phyloP scores from a whole-genome alignment of 2,888 invertebrate species.

The Crocallis elinguaria region DNA sequence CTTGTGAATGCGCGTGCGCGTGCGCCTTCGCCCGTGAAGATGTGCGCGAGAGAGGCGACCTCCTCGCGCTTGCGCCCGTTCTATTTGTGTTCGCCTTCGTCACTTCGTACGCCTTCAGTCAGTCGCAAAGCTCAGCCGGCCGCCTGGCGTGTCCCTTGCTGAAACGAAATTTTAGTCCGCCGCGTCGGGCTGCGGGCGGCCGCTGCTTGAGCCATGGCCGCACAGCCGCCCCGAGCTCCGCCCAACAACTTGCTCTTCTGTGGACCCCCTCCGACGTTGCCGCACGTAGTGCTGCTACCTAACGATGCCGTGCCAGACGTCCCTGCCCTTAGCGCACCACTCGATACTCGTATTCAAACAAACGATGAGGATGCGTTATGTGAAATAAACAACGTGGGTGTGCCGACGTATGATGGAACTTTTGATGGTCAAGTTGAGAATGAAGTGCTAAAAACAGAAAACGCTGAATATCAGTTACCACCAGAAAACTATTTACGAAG shows the following conservation, averaged over 20 bases:
- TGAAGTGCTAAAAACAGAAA: conserved; percentile 52
- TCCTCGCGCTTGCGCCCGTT: conserved; percentile 83
- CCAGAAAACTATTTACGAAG: conserved; percentile 63
- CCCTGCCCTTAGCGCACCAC: conserved; percentile 45
- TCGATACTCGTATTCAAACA: conserved; percentile 58
- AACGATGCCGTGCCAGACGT: conserved; percentile 59
- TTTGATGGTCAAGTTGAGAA: conserved; percentile 58
- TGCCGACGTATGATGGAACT: conserved; percentile 65
- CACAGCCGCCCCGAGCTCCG: conserved; percentile 78
- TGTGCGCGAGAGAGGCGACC: conserved; percentile 84
- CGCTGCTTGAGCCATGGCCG: conserved; percentile 76
- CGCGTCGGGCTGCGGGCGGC: conserved; percentile 71
- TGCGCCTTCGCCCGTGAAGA: conserved; percentile 83
- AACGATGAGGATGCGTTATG: conserved; percentile 66
- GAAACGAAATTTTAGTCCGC: conserved; percentile 64
- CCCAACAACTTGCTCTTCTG: conserved; percentile 81
- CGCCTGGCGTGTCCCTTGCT: conserved; percentile 76
- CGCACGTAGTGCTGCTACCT: conserved; percentile 80
- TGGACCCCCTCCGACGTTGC: conserved; percentile 78
- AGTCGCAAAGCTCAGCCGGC: conserved; percentile 81
- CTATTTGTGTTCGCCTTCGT: conserved; percentile 84
- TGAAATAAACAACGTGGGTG: conserved; percentile 81
- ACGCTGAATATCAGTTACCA: conserved; percentile 52
- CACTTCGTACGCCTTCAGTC: conserved; percentile 83
- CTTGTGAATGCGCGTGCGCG: conserved; percentile 78